Base-by-base conservation (phyloP, 2,113 vertebrate species). In the Acrocephalus kingi region DNA sequence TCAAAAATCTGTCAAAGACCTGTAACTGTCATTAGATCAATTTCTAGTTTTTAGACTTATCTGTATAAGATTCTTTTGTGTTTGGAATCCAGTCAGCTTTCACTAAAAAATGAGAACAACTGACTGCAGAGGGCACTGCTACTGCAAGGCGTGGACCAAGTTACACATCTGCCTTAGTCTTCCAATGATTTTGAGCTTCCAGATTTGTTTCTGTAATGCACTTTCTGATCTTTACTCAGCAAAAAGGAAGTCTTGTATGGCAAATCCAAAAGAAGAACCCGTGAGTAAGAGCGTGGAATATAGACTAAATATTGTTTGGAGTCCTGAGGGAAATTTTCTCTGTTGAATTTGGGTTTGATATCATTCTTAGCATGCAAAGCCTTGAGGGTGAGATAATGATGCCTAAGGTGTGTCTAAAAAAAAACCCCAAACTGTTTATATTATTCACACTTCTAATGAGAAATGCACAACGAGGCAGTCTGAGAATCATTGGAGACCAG, bases 381-480 rank as follows among this genome's bases (percentile, higher is more conserved):
- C 5, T 85, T 81, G 61, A 89, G 27, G 33, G 49, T 61, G 71
- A 85, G n/a, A 48, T 63, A 91, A 84, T 24, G 39, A 80, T 77
- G 49, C 28, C 45, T 85, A 30, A 64, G 23, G 39, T 79, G n/a
- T 16, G 21, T 63, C 54, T 54, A 48, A 69, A 49, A 37, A 68
- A 68, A 41, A 20, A 0, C 0, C 23, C 18, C 1, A 11, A 33
- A 20, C 14, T 0, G 16, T 46, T 89, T 86, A 33, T 80, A 54
- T 51, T 89, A 81, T 67, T 93, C 58, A 72, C 31, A 41, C 4
- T 45, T 24, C 19, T 93, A 67, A 84, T 84, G 61, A 91, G 77
- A 75, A 89, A 71, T 10, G 3, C 37, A 51, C 33, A 43, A 35
- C 2, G 24, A 56, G 22, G 24, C 58, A 85, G 52, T 27, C 39